These are phyloP conservation scores for Phalacrocorax brasilianus DNA, from an alignment of 2,113 vertebrate species.

Conservation along the genomic window DNA sequence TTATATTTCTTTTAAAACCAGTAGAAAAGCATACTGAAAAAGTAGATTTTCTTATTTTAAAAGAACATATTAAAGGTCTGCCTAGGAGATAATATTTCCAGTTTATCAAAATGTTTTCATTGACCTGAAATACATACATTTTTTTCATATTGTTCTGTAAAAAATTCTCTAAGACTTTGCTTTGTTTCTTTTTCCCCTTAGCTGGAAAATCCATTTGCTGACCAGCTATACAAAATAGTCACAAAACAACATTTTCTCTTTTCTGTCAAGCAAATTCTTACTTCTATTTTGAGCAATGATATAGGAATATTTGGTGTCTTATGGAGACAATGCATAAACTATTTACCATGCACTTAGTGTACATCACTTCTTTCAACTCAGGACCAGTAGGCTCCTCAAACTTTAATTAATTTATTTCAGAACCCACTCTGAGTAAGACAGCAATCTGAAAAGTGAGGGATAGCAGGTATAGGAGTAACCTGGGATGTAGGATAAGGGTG, in stretches of 20 bases:
- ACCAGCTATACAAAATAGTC: neutral
- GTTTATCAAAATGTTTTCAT: neutral
- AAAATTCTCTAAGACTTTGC: neutral
- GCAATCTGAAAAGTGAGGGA: neutral
- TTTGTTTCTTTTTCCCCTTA: neutral
- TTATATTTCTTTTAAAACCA: neutral
- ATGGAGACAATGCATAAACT: neutral
- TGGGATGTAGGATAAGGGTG: neutral
- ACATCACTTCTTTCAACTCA: neutral
- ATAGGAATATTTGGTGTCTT: neutral
- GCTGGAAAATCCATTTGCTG: neutral
- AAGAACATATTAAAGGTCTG: neutral
- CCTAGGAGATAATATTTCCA: neutral
- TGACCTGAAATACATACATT: neutral
- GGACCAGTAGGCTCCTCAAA: neutral
- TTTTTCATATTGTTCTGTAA: neutral
- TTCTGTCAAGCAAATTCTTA: neutral
- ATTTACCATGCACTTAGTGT: constrained; percentile 24
- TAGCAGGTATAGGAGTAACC: neutral
- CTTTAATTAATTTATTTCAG: neutral
- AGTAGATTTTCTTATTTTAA: neutral
- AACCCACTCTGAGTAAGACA: neutral
- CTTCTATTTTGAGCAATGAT: neutral
- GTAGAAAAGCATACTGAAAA: neutral
- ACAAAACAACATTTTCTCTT: neutral